A percentile compares a stretch with the other conserved stretches of the same genome.
These are phyloP conservation scores for Syngnathus acus DNA, from an alignment of 2,797 vertebrate genomes.

Conservation along the genomic window DNA sequence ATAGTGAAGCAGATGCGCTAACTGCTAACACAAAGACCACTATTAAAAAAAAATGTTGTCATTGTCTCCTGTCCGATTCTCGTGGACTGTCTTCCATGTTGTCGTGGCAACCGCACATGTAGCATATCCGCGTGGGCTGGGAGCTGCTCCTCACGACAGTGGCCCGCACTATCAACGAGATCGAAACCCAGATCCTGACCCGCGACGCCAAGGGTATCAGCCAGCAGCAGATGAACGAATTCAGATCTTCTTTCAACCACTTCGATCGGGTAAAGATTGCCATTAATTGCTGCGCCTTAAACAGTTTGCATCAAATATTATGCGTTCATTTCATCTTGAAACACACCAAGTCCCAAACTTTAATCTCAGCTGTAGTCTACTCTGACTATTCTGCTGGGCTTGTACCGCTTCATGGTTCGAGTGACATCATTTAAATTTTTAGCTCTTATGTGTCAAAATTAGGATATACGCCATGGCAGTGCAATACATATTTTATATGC, in stretches of 20 bases:
- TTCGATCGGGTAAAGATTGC: conserved; percentile 85
- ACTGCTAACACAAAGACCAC: not conserved
- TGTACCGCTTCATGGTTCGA: not conserved
- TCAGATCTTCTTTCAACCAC: conserved; percentile 96
- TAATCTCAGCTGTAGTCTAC: not conserved
- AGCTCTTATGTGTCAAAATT: not conserved
- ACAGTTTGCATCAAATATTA: not conserved
- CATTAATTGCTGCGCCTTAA: not conserved
- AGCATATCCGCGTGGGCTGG: conserved; percentile 98
- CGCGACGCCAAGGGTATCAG: conserved; percentile 98
- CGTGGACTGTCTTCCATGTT: not conserved
- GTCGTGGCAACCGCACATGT: not conserved
- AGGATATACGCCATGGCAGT: not conserved
- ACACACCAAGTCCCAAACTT: not conserved
- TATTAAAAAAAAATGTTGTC: not conserved
- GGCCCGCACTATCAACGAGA: conserved; percentile 94
- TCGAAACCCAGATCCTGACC: conserved; percentile 95
- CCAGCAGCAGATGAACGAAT: conserved; percentile 96
- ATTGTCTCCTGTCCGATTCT: no score
- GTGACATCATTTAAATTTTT: not conserved
- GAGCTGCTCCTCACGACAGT: conserved; percentile 92
- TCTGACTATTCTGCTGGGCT: not conserved
- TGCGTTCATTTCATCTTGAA: not conserved
- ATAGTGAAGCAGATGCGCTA: no score
- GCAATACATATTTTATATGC: not conserved